These are phyloP conservation scores for Micrastur ruficollis DNA, from an alignment of 2,797 vertebrate species.

Conservation along the genomic window DNA sequence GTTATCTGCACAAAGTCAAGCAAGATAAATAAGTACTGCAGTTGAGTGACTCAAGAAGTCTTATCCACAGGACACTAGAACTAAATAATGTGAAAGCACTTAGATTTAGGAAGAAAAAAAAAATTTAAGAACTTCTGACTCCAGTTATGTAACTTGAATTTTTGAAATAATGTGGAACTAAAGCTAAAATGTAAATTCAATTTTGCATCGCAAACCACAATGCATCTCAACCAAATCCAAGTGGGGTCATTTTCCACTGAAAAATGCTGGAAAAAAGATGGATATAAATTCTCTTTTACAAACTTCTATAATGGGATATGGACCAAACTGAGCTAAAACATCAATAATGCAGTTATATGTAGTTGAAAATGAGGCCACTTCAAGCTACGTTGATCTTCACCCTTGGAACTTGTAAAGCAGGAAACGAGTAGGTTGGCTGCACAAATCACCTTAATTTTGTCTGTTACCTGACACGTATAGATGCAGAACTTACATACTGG, in stretches of 20 bases:
- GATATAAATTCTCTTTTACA: background rate
- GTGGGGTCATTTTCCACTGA: background rate
- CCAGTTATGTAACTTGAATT: background rate
- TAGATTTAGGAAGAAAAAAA: background rate
- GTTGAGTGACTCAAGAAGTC: background rate
- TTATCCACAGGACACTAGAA: background rate
- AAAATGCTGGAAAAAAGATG: background rate
- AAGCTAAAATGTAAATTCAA: background rate
- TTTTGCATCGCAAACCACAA: background rate
- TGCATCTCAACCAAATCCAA: background rate
- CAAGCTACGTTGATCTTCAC: background rate
- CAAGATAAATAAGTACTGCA: background rate
- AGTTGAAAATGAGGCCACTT: background rate
- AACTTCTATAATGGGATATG: background rate
- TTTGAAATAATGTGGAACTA: background rate
- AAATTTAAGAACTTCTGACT: background rate
- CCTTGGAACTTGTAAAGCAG: background rate
- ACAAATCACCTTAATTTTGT: background rate
- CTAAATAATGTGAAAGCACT: background rate
- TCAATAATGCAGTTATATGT: background rate
- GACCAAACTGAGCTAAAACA: background rate
- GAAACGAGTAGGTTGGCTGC: background rate
- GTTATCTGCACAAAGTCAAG: conserved; percentile 63
- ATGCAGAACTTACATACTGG: background rate
- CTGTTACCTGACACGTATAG: background rate